A percentile compares a stretch with the other conserved stretches of the same genome.
These are phyloP conservation scores for Meriones psammophilus DNA, from an alignment of 2,797 vertebrate species.

Conservation along the genomic window DNA sequence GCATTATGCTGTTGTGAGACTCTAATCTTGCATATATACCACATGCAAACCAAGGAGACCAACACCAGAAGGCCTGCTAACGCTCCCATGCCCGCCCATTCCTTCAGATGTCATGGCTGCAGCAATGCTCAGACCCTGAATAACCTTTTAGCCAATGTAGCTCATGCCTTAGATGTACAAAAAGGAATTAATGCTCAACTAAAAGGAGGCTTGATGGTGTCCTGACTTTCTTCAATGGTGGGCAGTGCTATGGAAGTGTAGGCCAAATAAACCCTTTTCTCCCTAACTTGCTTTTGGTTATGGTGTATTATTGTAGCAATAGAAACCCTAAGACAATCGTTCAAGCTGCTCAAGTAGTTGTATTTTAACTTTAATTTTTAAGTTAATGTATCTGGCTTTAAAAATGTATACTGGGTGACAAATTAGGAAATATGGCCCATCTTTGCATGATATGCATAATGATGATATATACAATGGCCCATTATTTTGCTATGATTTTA, in stretches of 20 bases:
- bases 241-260: not conserved
- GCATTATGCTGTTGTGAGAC: no score
- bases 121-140: no score
- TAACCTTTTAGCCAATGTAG: no score
- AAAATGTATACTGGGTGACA: not conserved
- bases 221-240: no score
- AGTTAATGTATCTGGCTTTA: not conserved
- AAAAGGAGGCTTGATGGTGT: no score
- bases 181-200: no score
- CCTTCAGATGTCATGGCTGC: no score
- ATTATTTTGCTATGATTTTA: slow-evolving; percentile 24
- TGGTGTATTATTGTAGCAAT: not conserved
- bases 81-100: no score
- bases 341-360: not conserved
- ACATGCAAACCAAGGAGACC: no score
- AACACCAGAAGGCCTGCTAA: no score
- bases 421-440: not conserved
- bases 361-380: not conserved
- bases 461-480: not conserved
- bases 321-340: not conserved
- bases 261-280: not conserved
- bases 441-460: not conserved
- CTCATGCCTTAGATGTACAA: no score
- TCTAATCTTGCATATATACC: no score
- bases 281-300: not conserved